A percentile compares a stretch with the other conserved stretches of the same genome.
phyloP scores from a whole-genome alignment of 2,113 vertebrate species.

The Oryzias javanicus region DNA sequence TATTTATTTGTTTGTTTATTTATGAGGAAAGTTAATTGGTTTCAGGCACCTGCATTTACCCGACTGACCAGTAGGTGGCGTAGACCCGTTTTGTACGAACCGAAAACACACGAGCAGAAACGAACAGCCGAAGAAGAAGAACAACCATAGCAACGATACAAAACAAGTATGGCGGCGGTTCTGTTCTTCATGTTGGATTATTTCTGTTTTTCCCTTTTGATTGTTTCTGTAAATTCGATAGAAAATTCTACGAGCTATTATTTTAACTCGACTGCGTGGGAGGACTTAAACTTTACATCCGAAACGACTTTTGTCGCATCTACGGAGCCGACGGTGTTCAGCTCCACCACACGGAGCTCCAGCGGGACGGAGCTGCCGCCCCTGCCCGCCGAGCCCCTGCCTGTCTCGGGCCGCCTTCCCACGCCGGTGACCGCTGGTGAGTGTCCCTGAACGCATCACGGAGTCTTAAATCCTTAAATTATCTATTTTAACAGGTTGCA shows the following conservation, averaged over 20 bases:
- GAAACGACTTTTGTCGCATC: neutral
- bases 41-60: neutral
- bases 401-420: slow-evolving; percentile 36
- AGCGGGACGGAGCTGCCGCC: neutral
- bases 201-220: slow-evolving; percentile 5
- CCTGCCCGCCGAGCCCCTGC: slow-evolving; percentile 7
- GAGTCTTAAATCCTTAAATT: no score
- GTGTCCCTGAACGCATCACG: no score
- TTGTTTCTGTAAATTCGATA: neutral
- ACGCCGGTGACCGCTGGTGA: slow-evolving; percentile 34
- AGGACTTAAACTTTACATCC: neutral
- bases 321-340: neutral
- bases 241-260: slow-evolving; percentile 7
- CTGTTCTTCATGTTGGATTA: fast-evolving
- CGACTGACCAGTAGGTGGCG: slow-evolving; percentile 3
- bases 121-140: slow-evolving; percentile 18
- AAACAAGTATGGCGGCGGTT: slow-evolving; percentile 53
- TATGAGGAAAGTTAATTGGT: no score
- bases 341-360: neutral
- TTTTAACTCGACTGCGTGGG: neutral
- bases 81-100: neutral
- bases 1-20: no score
- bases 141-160: slow-evolving; percentile 49
- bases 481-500: no score
- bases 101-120: neutral